Conservation (phyloP, 1,140 invertebrate genomes). For the Helicoverpa armigera region DNA sequence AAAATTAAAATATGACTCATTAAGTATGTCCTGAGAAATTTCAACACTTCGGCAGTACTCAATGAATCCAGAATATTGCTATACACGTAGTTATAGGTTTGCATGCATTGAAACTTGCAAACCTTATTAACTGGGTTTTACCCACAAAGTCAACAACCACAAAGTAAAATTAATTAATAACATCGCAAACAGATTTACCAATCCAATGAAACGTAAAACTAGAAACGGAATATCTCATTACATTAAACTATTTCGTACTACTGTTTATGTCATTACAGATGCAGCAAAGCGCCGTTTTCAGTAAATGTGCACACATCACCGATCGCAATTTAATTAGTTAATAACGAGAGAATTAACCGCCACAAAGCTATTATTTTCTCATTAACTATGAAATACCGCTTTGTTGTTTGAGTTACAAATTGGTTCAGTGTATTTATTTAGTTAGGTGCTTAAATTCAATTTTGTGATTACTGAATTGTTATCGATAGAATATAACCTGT, state of each 20-base stretch:
- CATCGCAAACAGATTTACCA: not conserved
- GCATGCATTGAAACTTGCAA: too few relatives aligned
- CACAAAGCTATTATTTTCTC: slow-evolving; percentile 21
- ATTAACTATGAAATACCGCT: not conserved
- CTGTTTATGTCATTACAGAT: not conserved
- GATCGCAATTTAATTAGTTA: slow-evolving; percentile 15
- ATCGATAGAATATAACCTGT: too few relatives aligned
- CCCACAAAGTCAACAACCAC: too few relatives aligned
- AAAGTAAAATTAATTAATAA: too few relatives aligned
- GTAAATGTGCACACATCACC: not conserved
- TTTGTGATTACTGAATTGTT: too few relatives aligned
- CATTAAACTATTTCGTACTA: not conserved
- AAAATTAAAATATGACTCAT: too few relatives aligned
- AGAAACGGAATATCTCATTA: not conserved
- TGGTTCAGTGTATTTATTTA: not conserved
- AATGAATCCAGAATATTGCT: too few relatives aligned
- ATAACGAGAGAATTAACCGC: slow-evolving; percentile 16
- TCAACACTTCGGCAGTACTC: too few relatives aligned
- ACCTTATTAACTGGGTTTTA: too few relatives aligned
- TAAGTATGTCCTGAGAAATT: too few relatives aligned
- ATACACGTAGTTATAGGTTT: too few relatives aligned
- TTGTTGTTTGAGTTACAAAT: slow-evolving; percentile 16
- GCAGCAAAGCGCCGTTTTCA: slow-evolving; percentile 1
- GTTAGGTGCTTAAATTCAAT: not conserved
- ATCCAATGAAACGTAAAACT: not conserved